Conservation (phyloP, 2,113 vertebrate species). For the Tetrao urogallus region DNA sequence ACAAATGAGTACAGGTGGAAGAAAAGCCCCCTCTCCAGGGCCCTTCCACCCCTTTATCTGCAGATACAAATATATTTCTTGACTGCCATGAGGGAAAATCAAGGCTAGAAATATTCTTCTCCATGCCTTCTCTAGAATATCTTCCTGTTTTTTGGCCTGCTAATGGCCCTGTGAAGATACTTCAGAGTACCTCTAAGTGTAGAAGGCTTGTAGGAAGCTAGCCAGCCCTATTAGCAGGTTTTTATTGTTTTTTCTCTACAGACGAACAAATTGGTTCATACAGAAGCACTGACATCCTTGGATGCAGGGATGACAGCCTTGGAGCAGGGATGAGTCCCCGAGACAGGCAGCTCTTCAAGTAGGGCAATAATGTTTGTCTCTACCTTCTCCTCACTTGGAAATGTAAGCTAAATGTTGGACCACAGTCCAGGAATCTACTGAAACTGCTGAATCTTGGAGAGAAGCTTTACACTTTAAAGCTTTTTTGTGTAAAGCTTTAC, state of each 20-base stretch:
- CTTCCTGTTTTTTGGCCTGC: not conserved
- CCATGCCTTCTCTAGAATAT: not conserved
- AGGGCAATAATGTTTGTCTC: not conserved
- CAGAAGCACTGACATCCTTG: not conserved
- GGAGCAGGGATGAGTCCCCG: not conserved
- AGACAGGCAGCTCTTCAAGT: not conserved
- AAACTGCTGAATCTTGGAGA: not conserved
- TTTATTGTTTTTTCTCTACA: not conserved
- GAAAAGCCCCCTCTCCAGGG: not conserved
- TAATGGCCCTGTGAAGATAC: not conserved
- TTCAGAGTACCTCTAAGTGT: not conserved
- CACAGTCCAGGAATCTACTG: not conserved
- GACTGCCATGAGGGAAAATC: not conserved
- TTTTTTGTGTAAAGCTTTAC: too few relatives aligned
- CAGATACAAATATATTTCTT: not conserved
- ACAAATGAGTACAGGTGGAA: not conserved
- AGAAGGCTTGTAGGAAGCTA: not conserved
- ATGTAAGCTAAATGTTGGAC: not conserved
- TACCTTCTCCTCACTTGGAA: not conserved
- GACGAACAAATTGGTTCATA: not conserved
- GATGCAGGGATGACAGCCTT: not conserved
- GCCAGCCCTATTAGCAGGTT: not conserved
- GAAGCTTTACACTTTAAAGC: not conserved
- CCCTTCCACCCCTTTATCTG: not conserved
- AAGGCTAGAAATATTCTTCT: not conserved